Conservation (phyloP, 2,888 invertebrate genomes). For the Agrochola macilenta region DNA sequence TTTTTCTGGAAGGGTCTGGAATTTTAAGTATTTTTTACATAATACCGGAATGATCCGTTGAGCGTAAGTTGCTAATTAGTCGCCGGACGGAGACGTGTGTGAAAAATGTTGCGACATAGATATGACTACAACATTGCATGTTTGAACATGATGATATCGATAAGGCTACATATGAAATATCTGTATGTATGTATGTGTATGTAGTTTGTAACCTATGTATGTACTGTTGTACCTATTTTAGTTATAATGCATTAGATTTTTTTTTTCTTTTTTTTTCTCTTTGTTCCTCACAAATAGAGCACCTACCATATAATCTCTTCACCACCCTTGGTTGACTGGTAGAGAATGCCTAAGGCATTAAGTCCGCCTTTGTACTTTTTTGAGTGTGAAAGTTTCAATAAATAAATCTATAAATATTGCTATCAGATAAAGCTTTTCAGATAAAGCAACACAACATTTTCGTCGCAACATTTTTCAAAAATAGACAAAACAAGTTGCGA, state of each 20-base stretch:
- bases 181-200: no score
- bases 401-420: constrained; percentile 1
- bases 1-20: constrained; percentile 3
- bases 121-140: constrained; percentile 14
- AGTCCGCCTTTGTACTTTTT: no score
- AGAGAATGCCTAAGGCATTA: no score
- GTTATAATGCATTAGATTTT: no score
- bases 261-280: no score
- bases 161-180: background rate
- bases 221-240: no score
- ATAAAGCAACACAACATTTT: constrained; percentile 15
- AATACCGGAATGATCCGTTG: background rate
- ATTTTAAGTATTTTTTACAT: background rate
- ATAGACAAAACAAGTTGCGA: background rate
- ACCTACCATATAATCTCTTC: no score
- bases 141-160: constrained; percentile 14
- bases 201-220: no score
- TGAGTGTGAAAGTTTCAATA: no score
- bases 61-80: constrained; percentile 12
- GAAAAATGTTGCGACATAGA: constrained; percentile 28
- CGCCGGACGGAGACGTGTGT: background rate
- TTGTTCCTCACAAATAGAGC: no score
- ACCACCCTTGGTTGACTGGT: no score
- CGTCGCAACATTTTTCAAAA: constrained; percentile 38
- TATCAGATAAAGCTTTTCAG: constrained; percentile 17